Evolutionary conservation across 2,888 invertebrate genomes (phyloP).

Genomic region (Tuta absoluta): DNA sequence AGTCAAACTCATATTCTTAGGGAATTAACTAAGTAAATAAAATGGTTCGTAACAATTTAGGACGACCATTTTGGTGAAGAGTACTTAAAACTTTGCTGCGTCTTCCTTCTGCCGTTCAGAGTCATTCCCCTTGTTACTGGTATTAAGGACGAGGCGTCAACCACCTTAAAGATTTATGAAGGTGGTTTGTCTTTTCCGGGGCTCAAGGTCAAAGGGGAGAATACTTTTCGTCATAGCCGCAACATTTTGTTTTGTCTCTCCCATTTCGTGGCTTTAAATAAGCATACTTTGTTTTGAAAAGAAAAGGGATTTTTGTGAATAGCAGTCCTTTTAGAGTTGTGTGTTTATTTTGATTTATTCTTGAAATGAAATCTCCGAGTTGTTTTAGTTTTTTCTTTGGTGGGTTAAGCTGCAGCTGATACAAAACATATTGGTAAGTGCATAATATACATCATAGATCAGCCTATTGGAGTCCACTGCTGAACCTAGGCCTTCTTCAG

Average conservation of each 20-base stretch:
- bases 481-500: too few species aligned
- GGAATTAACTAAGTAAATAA: constrained; percentile 51
- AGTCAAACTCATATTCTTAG: constrained; percentile 28
- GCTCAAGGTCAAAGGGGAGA: constrained; percentile 59
- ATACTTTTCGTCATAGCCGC: constrained; percentile 61
- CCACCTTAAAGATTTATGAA: constrained; percentile 69
- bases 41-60: constrained; percentile 55
- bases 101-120: constrained; percentile 58
- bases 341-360: too few species aligned
- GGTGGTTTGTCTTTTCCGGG: constrained; percentile 63
- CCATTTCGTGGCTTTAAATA: constrained; percentile 54
- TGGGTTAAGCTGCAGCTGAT: too few species aligned
- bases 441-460: too few species aligned
- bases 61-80: constrained; percentile 62
- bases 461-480: too few species aligned
- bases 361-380: too few species aligned
- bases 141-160: constrained; percentile 69
- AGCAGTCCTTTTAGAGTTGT: too few species aligned
- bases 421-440: too few species aligned
- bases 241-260: constrained; percentile 58
- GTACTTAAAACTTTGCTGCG: constrained; percentile 65
- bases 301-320: too few species aligned
- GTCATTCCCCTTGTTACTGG: constrained; percentile 61
- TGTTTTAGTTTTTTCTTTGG: too few species aligned
- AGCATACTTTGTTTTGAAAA: too few species aligned